Evolutionary conservation across 2,888 invertebrate genomes (phyloP), one percentile per base, ranked within the genome.

Genomic region (Leucoma salicis): DNA sequence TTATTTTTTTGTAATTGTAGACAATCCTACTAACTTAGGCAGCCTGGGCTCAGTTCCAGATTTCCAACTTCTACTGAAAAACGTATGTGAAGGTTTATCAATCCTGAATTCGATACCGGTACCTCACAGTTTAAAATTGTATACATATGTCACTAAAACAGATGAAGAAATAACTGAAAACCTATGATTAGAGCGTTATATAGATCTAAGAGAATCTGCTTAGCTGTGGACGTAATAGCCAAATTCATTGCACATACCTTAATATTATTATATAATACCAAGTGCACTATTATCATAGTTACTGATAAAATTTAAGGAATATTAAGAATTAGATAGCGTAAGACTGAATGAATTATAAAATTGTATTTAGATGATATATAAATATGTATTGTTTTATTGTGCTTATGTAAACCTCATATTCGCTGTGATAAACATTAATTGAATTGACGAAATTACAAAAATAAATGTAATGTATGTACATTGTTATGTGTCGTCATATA

Each of bases 241-340:
- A 61, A 67, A 78, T 63, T 74, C 70, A 76, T 55, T 72, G 85
- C 86, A 85, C 85, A 73, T 57, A 66, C 73, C 61, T 56, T 61
- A 79, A 73, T 70, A 69, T 67, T 67, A 70, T 71, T 52, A 63
- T 52, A 64, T 75, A 73, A 72, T 70, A 74, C 74, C 80, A 79
- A 73, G 79, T 82, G 87, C 86, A 88, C 87, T 74, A 71, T 73
- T 75, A 76, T 76, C 64, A 74, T 78, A 77, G 65, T 70, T 63
- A 74, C 67, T 74, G 74, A 74, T 73, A 66, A 71, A 64, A 65
- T 37, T 39, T 15, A 15, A 57, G 49, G 46, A 54, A 63, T 64
- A 50, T 60, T n/a, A 60, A 52, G 39, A 51, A 60, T 57, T 59
- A 74, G 59, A 75, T 87, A 87, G 85, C 67, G 61, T 86, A 86